These are phyloP conservation scores for Chrysolina haemoptera DNA, from an alignment of 2,888 invertebrate species.

Conservation along the genomic window DNA sequence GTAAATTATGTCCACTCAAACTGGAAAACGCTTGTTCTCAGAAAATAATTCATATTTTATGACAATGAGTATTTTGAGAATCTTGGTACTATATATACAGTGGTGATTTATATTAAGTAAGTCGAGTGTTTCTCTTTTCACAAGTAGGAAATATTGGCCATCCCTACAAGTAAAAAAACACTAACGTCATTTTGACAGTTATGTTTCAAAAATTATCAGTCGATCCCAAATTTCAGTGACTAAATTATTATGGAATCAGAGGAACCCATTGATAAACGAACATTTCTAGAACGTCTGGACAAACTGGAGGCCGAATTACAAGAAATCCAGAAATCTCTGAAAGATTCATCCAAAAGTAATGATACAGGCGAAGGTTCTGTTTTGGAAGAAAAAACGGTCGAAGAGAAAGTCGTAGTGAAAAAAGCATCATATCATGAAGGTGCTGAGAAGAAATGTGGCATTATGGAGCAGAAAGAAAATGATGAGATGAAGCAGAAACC, in stretches of 20 bases:
- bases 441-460: background rate
- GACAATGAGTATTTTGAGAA: too few species aligned
- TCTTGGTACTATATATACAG: too few species aligned
- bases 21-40: too few species aligned
- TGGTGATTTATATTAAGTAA: too few species aligned
- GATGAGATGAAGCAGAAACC: background rate
- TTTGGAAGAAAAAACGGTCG: background rate
- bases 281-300: background rate
- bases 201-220: background rate
- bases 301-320: slow-evolving; percentile 4
- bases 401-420: background rate
- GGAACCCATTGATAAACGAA: background rate
- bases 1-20: too few species aligned
- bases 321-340: background rate
- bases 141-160: too few species aligned
- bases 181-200: slow-evolving; percentile 1
- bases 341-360: background rate
- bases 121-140: too few species aligned
- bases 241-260: background rate
- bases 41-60: too few species aligned
- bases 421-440: too few species aligned
- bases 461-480: background rate
- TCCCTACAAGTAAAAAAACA: too few species aligned
- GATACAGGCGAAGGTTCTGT: background rate
- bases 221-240: slow-evolving; percentile 1